phyloP scores from a whole-genome alignment of 92 coral and sea anemone genomes.

The Siderastrea siderea region DNA sequence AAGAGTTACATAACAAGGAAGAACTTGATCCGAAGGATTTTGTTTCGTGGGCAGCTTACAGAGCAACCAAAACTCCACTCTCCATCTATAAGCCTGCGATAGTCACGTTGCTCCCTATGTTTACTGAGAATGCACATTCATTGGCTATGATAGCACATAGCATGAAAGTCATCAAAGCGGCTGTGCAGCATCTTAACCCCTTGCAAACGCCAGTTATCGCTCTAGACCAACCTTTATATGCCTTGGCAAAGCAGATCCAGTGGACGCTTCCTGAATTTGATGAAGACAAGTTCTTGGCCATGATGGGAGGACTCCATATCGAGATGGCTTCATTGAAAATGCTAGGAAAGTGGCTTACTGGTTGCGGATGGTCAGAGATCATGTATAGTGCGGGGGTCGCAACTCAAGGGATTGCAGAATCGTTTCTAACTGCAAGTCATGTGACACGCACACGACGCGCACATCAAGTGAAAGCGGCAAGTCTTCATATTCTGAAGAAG shows the following conservation, averaged over 20 bases:
- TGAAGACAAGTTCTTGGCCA: conserved; percentile 61
- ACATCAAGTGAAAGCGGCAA: conserved; percentile 71
- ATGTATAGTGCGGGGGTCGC: conserved; percentile 59
- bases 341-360: conserved; percentile 63
- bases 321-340: conserved; percentile 66
- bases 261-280: conserved; percentile 66
- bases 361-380: conserved; percentile 72
- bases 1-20: conserved; percentile 43
- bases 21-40: conserved; percentile 55
- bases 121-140: conserved; percentile 66
- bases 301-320: conserved; percentile 66
- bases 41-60: conserved; percentile 66
- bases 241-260: conserved; percentile 69
- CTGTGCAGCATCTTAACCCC: conserved; percentile 70
- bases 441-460: conserved; percentile 73
- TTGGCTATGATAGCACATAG: conserved; percentile 62
- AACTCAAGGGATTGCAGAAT: conserved; percentile 74
- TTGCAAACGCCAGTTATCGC: conserved; percentile 60
- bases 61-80: conserved; percentile 57
- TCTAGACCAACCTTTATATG: conserved; percentile 60
- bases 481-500: conserved; percentile 61
- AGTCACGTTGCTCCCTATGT: conserved; percentile 64
- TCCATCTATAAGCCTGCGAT: conserved; percentile 57
- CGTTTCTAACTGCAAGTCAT: conserved; percentile 74
- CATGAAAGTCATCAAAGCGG: conserved; percentile 69